These are phyloP conservation scores for Colletes gigas DNA, from an alignment of 1,140 invertebrate genomes.

Conservation along the genomic window DNA sequence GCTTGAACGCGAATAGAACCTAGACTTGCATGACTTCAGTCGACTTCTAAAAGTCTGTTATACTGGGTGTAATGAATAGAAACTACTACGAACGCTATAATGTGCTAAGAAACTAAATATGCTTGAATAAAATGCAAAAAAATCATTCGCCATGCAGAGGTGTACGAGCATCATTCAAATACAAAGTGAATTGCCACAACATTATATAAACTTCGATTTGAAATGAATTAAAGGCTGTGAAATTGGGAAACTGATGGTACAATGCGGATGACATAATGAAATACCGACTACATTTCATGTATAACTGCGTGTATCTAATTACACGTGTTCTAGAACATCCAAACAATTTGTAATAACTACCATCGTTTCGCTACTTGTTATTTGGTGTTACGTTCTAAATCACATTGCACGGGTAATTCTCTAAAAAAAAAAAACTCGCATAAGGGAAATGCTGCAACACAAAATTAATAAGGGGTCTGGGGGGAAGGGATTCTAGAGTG, in stretches of 20 bases:
- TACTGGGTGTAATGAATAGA: background rate
- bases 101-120: constrained; percentile 9
- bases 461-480: background rate
- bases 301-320: background rate
- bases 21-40: background rate
- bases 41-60: background rate
- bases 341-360: background rate
- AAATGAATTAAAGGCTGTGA: constrained; percentile 12
- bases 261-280: constrained; percentile 13
- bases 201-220: constrained; percentile 18
- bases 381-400: background rate
- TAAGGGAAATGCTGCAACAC: background rate
- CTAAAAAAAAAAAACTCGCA: background rate
- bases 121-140: constrained; percentile 22
- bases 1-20: background rate
- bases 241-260: constrained; percentile 1
- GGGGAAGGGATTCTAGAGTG: background rate
- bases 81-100: background rate
- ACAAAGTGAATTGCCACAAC: constrained; percentile 17
- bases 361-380: constrained; percentile 15
- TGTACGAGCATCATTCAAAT: constrained; percentile 34
- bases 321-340: background rate
- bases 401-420: constrained; percentile 7
- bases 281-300: background rate
- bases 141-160: constrained; percentile 45